Evolutionary conservation across 2,113 vertebrate species (phyloP), one percentile per base, ranked within the genome.

Genomic region (Tichodroma muraria): DNA sequence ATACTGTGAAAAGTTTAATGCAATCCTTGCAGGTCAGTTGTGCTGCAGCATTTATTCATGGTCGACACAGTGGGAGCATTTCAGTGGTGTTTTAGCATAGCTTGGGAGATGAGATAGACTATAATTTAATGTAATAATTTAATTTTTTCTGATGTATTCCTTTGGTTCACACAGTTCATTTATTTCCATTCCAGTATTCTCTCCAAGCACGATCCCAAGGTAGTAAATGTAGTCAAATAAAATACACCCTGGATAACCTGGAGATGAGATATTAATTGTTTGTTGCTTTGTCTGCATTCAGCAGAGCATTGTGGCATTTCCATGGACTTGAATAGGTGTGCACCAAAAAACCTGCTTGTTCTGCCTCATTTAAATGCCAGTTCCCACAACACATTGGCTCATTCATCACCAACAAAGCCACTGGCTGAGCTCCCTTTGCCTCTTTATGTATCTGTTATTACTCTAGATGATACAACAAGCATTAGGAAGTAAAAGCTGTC

Each of bases 401-500:
- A 47, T 90, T 85, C 65, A 84, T 80, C 88, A 87, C 65, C 56
- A 80, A 4, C 54, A 83, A 82, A 95, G 54, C 60, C 60, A 70
- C 63, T 78, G 75, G 63, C 81, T 93, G 82, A 73, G 88, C 54
- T 89, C 30, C 53, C 42, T 80, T 80, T 80, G 50, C 71, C 64
- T 91, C 56, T 85, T 73, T 54, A 54, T 95, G 65, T 88, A 33
- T 78, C 83, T 57, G 14, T 84, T 94, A 68, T 80, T 77, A 15
- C 79, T 78, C 52, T 25, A 52, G 91, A 35, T 66, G 85, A 68
- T 89, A 76, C 16, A 91, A 85, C 69, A 86, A 59, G 77, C 78
- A 85, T 49, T 71, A 88, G 75, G 80, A 95, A 75, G 88, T 88
- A 76, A 94, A 95, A 95, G 21, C 85, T 88, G 42, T 23, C 81